Conservation (phyloP, 2,113 vertebrate genomes). For the Prolemur simus region DNA sequence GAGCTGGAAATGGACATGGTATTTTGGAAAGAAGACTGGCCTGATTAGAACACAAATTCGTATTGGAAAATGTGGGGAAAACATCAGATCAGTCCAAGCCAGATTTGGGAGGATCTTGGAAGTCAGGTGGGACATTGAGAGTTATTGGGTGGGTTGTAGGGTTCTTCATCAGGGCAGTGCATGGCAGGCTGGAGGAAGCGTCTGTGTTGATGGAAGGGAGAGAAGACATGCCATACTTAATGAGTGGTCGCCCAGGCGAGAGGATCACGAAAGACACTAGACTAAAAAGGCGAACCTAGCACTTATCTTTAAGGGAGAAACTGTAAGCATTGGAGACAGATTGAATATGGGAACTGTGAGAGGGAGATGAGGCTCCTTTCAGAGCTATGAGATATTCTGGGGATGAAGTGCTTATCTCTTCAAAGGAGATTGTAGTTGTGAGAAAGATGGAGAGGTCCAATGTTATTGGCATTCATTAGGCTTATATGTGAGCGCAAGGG, state of each 20-base stretch:
- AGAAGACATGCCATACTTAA: background rate
- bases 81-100: background rate
- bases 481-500: background rate
- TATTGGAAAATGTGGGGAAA: background rate
- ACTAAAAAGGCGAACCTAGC: background rate
- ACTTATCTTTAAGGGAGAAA: background rate
- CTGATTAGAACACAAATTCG: conserved; percentile 28
- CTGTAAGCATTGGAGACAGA: background rate
- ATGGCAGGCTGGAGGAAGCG: background rate
- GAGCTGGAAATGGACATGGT: background rate
- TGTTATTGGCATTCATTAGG: background rate
- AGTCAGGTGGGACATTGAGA: background rate
- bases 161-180: background rate
- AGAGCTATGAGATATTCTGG: background rate
- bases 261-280: background rate
- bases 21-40: background rate
- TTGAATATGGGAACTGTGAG: background rate
- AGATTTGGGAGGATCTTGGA: background rate
- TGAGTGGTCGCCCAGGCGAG: background rate
- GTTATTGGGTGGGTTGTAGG: background rate
- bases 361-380: background rate
- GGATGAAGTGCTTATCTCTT: background rate
- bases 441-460: background rate
- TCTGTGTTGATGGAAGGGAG: background rate
- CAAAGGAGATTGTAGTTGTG: background rate